Evolutionary conservation across 1,140 invertebrate genomes (phyloP).

Genomic region (Cydia amplana): DNA sequence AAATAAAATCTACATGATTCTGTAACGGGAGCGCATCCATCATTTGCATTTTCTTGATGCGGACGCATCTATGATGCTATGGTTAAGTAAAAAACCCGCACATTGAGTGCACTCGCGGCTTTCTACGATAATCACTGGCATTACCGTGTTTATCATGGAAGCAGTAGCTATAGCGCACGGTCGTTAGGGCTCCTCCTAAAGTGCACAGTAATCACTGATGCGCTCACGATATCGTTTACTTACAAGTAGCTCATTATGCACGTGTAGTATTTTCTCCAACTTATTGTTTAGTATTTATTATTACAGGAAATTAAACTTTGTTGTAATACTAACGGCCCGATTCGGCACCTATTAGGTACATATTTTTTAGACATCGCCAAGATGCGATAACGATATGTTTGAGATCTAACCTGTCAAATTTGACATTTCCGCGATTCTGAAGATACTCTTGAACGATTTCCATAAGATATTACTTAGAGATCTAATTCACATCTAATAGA

Average conservation of each 20-base stretch:
- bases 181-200: slow-evolving; percentile 18
- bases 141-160: slow-evolving; percentile 23
- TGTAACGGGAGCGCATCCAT: slow-evolving; percentile 1
- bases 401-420: no score
- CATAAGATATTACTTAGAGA: no score
- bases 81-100: slow-evolving; percentile 27
- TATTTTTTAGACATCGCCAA: no score
- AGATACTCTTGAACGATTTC: no score
- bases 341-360: no score
- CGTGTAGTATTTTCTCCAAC: background rate
- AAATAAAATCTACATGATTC: background rate
- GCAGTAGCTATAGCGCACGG: slow-evolving; percentile 19
- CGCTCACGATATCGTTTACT: slow-evolving; percentile 11
- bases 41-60: slow-evolving; percentile 24
- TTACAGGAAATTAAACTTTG: background rate
- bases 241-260: background rate
- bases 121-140: slow-evolving; percentile 21
- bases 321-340: no score
- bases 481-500: no score
- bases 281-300: background rate
- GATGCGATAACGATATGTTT: no score
- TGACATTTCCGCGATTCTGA: no score
- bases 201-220: slow-evolving; percentile 4
- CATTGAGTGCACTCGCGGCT: slow-evolving; percentile 26
- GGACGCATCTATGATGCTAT: slow-evolving; percentile 18